Base-by-base conservation (phyloP, 37 sponge, comb jelly and placozoan genomes). In the Agelas oroides region DNA sequence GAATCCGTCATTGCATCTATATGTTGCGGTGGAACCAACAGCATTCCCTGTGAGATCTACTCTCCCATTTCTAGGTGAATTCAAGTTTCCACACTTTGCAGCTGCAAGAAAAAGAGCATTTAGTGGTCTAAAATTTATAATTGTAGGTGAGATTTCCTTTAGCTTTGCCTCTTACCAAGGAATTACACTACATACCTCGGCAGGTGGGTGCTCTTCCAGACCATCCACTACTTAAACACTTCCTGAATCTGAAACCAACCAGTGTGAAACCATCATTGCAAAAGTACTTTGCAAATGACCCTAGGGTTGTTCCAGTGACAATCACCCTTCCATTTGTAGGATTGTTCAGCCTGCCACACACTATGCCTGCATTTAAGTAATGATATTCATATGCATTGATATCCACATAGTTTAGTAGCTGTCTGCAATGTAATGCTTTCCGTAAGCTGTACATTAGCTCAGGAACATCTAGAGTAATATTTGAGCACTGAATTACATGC, bases 1-100 rank as follows among this genome's bases (percentile, higher is more conserved):
- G 69, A 76, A 93, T 3, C 89, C 89, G 21, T 16, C 8, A 31
- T 46, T 35, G 39, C 93, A 93, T 17, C 40, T 54, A 70, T 89
- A 93, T n/a, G 25, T 54, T 2, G 79, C 79, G 1, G 66, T 66
- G 20, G 87, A 77, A 5, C 80, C 74, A 24, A 83, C 41, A 2
- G 53, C 40, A 25, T 70, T 85, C 2, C 68, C 68, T 2, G 59
- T 72, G 13, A 82, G 13, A 27, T 20, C 24, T 0, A 88, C 82
- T 24, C 62, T 37, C 14, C 89, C 86, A 71, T 88, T 85, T 1
- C 2, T 30, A 0, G 86, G 81, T 14, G 21, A 24, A 1, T 64
- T 59, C 36, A 84, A 82, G 1, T 18, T n/a, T 24, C 79, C 83
- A 70, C 93, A 93, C 23, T 76, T 68, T 40, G 85, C 68, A 64